Evolutionary conservation across 2,888 invertebrate species (phyloP).

Genomic region (Drosophila leonis): DNA sequence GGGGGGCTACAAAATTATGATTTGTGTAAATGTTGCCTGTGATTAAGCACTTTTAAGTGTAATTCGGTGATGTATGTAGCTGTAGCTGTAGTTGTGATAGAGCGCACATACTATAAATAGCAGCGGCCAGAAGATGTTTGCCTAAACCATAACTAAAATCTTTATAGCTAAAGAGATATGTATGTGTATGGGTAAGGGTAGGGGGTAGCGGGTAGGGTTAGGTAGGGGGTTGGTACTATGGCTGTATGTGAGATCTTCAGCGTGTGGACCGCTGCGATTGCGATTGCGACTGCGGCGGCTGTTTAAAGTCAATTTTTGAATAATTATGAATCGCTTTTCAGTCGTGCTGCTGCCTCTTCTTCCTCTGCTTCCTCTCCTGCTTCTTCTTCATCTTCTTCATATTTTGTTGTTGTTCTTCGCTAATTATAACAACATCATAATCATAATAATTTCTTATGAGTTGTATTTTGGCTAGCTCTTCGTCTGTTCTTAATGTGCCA

Average conservation of each 20-base stretch:
- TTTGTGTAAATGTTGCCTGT: constrained; percentile 76
- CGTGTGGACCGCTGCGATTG: constrained; percentile 7
- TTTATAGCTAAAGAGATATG: constrained; percentile 70
- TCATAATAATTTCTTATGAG: constrained; percentile 68
- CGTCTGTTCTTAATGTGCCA: constrained; percentile 73
- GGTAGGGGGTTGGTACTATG: background rate
- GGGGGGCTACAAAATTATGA: constrained; percentile 61
- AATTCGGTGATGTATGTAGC: constrained; percentile 58
- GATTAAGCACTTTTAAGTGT: constrained; percentile 80
- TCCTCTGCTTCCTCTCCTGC: background rate
- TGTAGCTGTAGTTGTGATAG: constrained; percentile 28
- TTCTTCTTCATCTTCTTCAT: constrained; percentile 3
- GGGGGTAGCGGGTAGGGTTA: background rate
- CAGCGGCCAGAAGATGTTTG: constrained; percentile 53
- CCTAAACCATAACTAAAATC: constrained; percentile 82
- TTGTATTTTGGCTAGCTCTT: constrained; percentile 53
- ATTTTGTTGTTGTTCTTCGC: constrained; percentile 60
- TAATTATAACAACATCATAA: constrained; percentile 79
- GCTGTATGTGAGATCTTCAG: constrained; percentile 13
- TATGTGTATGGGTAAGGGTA: constrained; percentile 1
- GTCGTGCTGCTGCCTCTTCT: constrained; percentile 13
- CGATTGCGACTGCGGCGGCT: constrained; percentile 51
- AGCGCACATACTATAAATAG: constrained; percentile 71
- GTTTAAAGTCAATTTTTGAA: constrained; percentile 80
- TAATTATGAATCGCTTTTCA: constrained; percentile 80